Percentiles rank a stretch among this genome's conserved stretches.
Evolutionary conservation across 2,888 invertebrate genomes (phyloP).

Genomic region (Caenorhabditis sp.): DNA sequence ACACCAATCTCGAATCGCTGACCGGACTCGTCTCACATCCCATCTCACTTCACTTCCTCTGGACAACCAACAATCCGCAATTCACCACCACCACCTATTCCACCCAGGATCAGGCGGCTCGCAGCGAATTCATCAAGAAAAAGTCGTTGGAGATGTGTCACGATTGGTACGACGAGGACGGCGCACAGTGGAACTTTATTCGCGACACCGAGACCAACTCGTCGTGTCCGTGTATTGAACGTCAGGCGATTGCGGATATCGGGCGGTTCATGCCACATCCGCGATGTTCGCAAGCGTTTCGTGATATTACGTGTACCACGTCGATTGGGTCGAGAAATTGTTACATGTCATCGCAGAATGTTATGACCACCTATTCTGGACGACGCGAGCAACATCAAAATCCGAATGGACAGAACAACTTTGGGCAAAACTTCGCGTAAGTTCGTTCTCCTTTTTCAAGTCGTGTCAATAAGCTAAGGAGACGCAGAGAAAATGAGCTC

Average conservation of each 20-base stretch:
- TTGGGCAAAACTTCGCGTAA: slow-evolving; percentile 52
- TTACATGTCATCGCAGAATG: slow-evolving; percentile 70
- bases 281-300: slow-evolving; percentile 65
- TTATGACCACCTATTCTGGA: slow-evolving; percentile 61
- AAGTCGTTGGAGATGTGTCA: slow-evolving; percentile 66
- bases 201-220: slow-evolving; percentile 69
- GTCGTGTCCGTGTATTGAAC: slow-evolving; percentile 82
- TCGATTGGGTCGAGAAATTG: slow-evolving; percentile 91
- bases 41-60: slow-evolving; percentile 69
- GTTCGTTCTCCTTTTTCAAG: too few species aligned
- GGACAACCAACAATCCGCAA: slow-evolving; percentile 63
- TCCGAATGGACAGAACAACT: too few species aligned
- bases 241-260: slow-evolving; percentile 89
- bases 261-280: slow-evolving; percentile 84
- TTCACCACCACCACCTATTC: slow-evolving; percentile 56
- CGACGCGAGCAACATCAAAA: slow-evolving; percentile 6
- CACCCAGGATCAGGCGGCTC: slow-evolving; percentile 54
- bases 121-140: slow-evolving; percentile 53
- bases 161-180: slow-evolving; percentile 67
- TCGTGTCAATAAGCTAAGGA: too few species aligned
- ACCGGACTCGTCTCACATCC: slow-evolving; percentile 66
- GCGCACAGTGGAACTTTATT: slow-evolving; percentile 68
- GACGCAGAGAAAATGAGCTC: too few species aligned
- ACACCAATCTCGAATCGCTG: neutral
- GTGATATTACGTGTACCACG: slow-evolving; percentile 78